Conservation (phyloP, 2,113 vertebrate genomes). For the Percina caprodes region DNA sequence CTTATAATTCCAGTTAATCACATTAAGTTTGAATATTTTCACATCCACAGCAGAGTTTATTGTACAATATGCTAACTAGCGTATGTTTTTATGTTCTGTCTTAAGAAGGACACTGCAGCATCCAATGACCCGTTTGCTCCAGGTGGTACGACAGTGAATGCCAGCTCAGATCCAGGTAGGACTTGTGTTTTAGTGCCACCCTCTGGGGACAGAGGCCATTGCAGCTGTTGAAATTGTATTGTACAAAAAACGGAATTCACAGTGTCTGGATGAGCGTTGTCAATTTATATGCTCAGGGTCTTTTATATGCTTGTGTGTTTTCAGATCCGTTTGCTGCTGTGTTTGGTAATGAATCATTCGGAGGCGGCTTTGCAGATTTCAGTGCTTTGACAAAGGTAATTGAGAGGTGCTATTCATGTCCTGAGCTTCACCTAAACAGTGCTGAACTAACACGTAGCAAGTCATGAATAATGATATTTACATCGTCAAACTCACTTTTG, state of each 20-base stretch:
- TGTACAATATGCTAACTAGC: background rate
- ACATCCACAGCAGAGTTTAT: background rate
- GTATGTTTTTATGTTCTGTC: constrained; percentile 31
- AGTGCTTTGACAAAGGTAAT: constrained; percentile 92
- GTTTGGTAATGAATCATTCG: constrained; percentile 94
- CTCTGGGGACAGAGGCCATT: constrained; percentile 36
- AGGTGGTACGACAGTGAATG: constrained; percentile 89
- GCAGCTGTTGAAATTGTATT: constrained; percentile 3
- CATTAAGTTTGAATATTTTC: background rate
- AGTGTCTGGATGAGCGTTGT: background rate
- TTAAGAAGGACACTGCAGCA: constrained; percentile 86
- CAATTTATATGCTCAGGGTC: background rate
- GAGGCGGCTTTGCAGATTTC: constrained; percentile 95
- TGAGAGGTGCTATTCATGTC: background rate
- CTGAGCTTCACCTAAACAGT: background rate
- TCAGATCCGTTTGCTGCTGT: constrained; percentile 93
- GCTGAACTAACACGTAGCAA: background rate
- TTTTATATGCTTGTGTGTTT: constrained; percentile 28
- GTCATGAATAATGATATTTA: background rate
- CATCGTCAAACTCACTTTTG: background rate
- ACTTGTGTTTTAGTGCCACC: constrained; percentile 33
- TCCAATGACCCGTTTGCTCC: constrained; percentile 97
- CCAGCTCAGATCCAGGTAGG: constrained; percentile 90
- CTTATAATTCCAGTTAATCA: background rate
- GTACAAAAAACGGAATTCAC: background rate